Base-by-base conservation (phyloP, 1,140 invertebrate species). In the Subanguina moxae region DNA sequence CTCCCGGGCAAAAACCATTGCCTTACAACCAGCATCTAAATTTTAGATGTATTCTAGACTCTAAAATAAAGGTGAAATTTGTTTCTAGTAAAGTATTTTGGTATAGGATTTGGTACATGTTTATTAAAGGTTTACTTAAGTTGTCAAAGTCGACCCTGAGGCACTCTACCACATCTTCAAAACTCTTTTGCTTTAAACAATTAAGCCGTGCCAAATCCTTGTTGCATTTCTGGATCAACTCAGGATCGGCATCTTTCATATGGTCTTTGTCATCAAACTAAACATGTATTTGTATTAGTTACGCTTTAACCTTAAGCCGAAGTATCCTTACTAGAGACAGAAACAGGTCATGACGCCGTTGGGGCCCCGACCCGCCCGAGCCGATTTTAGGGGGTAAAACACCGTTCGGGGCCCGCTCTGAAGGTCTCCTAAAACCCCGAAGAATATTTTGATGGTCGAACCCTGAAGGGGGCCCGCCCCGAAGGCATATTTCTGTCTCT, bases 101-200 rank as follows among this genome's bases (percentile, higher is more conserved):
- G 43, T 45, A 13, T 45, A 45, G n/a, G 43, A 45, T 45, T n/a
- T 45, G n/a, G 43, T n/a, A n/a, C n/a, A 45, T 45, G 11, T 45
- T 45, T 45, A 11, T 45, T 13, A 19, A 7, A 45, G 21, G 15
- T 62, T 23, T 13, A 75, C 77, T 70, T 9, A 81, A 64, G 5
- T 72, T 30, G 27, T 82, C 80, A 52, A 67, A 82, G 0, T 70
- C 64, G 5, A 67, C 38, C 56, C 85, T 65, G 1, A 84, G 70
- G 81, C 84, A 86, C 85, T 90, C 89, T 82, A 90, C 87, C 57
- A 89, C 88, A 80, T 90, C 89, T 65, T 90, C 92, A 74, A 89
- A 87, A 59, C 88, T 86, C 9, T 89, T 84, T 74, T 89, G 86
- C 83, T 93, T 94, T 42, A 62, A 38, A 45, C 79, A 80, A 19